Percentiles rank a stretch among this genome's conserved stretches.
Conservation (phyloP, 1,140 invertebrate genomes). For the Diorhabda carinulata region DNA sequence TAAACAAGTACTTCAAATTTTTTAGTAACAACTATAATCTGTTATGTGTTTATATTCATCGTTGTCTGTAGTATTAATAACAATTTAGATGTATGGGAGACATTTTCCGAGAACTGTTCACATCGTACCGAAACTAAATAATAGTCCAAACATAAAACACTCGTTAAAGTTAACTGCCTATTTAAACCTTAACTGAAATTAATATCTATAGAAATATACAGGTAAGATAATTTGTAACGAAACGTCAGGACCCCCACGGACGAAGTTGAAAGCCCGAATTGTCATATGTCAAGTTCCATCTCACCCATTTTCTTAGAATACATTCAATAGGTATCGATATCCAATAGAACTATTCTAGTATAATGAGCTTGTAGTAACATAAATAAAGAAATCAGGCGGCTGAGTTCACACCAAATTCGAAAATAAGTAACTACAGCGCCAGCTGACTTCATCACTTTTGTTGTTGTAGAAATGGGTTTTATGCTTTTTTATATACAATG, state of each 20-base stretch:
- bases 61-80: too few species aligned
- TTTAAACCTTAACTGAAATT: slow-evolving; percentile 14
- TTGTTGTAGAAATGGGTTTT: slow-evolving; percentile 19
- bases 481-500: slow-evolving; percentile 25
- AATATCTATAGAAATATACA: slow-evolving; percentile 15
- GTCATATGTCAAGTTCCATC: slow-evolving; percentile 21
- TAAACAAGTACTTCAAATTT: too few species aligned
- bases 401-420: slow-evolving; percentile 25
- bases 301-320: slow-evolving; percentile 28
- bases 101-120: too few species aligned
- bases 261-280: slow-evolving; percentile 14
- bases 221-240: slow-evolving; percentile 34
- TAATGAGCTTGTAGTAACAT: slow-evolving; percentile 31
- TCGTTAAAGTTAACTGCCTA: slow-evolving; percentile 19
- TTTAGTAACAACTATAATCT: too few species aligned
- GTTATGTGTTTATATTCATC: too few species aligned
- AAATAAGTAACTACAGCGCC: slow-evolving; percentile 30
- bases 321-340: slow-evolving; percentile 21
- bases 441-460: slow-evolving; percentile 21
- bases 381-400: slow-evolving; percentile 31
- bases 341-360: slow-evolving; percentile 20
- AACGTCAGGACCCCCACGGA: slow-evolving; percentile 28
- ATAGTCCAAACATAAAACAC: slow-evolving; percentile 18
- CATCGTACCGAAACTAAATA: slow-evolving; percentile 12
- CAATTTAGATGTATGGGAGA: too few species aligned